A percentile compares a stretch with the other conserved stretches of the same genome.
These are phyloP conservation scores for Nasonia longicornis DNA, from an alignment of 1,140 invertebrate species.

Conservation along the genomic window DNA sequence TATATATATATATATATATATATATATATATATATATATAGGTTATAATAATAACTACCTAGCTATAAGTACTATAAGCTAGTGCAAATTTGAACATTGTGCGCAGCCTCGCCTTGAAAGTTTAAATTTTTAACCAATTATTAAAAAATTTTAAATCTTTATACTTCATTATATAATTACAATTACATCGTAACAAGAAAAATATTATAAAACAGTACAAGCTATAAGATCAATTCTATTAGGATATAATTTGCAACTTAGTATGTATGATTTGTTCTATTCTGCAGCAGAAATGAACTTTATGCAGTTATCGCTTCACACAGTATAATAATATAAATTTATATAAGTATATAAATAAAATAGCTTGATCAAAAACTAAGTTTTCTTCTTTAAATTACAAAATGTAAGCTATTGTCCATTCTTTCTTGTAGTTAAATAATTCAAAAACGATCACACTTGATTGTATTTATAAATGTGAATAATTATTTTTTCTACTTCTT, in stretches of 20 bases:
- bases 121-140: conserved; percentile 14
- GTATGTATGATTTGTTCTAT: conserved; percentile 6
- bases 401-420: conserved; percentile 11
- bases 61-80: conserved; percentile 39
- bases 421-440: conserved; percentile 7
- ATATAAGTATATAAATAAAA: conserved; percentile 1
- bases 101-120: conserved; percentile 13
- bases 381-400: neutral
- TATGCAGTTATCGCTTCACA: neutral
- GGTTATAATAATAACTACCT: conserved; percentile 31
- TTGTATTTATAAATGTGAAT: conserved; percentile 1
- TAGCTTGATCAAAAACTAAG: neutral
- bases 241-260: conserved; percentile 17
- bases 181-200: conserved; percentile 5
- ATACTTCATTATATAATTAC: conserved; percentile 2
- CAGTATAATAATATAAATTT: conserved; percentile 8
- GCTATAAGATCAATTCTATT: conserved; percentile 18
- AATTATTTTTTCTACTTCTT: neutral
- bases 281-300: conserved; percentile 7
- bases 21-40: neutral
- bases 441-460: conserved; percentile 23
- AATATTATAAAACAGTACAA: conserved; percentile 20
- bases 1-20: no score
- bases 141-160: conserved; percentile 7
- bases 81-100: conserved; percentile 40